A percentile compares a stretch with the other conserved stretches of the same genome.
Conservation (phyloP, 2,113 vertebrate genomes). For the Nesogale talazaci region DNA sequence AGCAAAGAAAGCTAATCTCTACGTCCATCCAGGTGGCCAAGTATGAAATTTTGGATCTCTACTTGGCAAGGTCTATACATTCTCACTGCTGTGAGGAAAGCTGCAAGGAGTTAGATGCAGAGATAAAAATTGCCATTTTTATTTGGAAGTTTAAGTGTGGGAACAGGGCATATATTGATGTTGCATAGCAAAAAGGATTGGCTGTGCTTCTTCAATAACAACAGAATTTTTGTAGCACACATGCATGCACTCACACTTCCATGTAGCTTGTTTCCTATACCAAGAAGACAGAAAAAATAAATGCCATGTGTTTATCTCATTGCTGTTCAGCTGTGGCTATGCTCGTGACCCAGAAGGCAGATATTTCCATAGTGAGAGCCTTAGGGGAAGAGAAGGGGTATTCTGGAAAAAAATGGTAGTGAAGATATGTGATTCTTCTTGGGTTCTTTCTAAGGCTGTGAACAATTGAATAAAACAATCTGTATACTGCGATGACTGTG, state of each 20-base stretch:
- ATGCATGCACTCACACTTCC: background rate
- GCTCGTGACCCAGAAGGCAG: background rate
- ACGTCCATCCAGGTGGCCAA: no score
- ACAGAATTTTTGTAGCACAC: no score
- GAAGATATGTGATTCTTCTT: background rate
- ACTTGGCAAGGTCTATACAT: background rate
- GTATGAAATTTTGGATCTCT: no score
- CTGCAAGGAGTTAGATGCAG: background rate
- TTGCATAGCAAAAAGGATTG: background rate
- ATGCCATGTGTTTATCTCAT: background rate
- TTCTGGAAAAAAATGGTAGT: background rate
- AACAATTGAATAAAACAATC: background rate
- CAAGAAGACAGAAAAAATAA: background rate
- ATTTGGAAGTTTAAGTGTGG: background rate
- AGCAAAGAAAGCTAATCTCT: no score
- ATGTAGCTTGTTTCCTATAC: background rate
- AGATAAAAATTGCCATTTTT: background rate
- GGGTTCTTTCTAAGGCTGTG: background rate
- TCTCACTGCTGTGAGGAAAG: background rate
- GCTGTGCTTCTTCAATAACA: background rate
- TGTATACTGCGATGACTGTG: background rate
- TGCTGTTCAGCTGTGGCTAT: background rate
- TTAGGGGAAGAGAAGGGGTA: background rate
- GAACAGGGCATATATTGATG: background rate
- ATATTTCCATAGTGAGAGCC: background rate